Evolutionary conservation across 2,797 vertebrate species (phyloP), one percentile per base, ranked within the genome.

Genomic region (Alectoris magna): DNA sequence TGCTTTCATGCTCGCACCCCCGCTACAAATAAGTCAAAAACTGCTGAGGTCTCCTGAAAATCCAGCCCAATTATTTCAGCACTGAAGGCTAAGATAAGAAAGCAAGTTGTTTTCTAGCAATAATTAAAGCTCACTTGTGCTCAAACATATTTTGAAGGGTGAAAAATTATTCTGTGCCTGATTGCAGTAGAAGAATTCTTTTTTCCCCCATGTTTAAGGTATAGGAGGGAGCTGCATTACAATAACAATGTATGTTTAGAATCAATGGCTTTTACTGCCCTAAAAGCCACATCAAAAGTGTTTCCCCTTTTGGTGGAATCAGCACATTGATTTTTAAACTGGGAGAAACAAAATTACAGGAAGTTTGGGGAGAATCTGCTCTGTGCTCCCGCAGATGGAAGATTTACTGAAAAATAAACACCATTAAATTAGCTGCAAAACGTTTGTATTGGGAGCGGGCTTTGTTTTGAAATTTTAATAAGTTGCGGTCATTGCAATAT

Each of bases 291-390:
- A 48, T 14, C 10, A 46, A 80, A 92, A 88, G 34, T 43, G 67
- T 59, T 82, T 69, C 21, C 10, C 1, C 75, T 59, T 73, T 95
- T 55, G 75, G 87, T 38, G 46, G 66, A 63, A 81, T 78, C 66
- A 84, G 62, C 75, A 75, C 22, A 87, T 77, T 41, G 27, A 69
- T 62, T 85, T 85, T 85, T 58, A 89, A 87, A 80, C 49, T 81
- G 41, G 78, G 93, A 94, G 77, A 63, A 64, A 76, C 17, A 62
- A 91, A 94, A 63, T 67, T 14, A 75, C 75, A 92, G 86, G 88
- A 87, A 88, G 84, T 8, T 4, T 55, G 79, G 81, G 77, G 53
- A 62, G 34, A 36, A 74, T 89, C 86, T 91, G 41, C 70, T 49
- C 72, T 59, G 53, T 44, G 64, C 77, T 87, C 71, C 64, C 21